Conservation (phyloP, 2,113 vertebrate species). For the Cynocephalus volans region DNA sequence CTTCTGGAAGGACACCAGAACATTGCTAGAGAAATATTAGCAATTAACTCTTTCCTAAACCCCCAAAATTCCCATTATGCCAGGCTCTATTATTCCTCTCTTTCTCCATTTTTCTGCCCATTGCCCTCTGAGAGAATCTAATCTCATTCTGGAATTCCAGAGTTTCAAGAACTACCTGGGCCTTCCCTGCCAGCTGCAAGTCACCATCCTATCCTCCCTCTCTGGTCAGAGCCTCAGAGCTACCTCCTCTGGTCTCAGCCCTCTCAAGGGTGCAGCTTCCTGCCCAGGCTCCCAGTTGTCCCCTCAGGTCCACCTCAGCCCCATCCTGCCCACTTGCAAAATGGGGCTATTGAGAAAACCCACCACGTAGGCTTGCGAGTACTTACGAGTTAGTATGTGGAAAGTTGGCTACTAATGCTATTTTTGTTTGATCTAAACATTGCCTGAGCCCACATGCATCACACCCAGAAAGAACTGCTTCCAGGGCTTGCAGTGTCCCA, state of each 20-base stretch:
- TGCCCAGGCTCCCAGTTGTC: not conserved
- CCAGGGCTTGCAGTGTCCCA: not conserved
- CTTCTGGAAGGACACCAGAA: not conserved
- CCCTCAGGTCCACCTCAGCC: not conserved
- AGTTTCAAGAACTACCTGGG: not conserved
- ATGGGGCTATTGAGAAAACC: conserved; percentile 5
- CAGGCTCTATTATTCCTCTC: not conserved
- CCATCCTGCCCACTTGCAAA: not conserved
- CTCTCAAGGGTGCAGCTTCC: not conserved
- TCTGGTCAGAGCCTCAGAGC: not conserved
- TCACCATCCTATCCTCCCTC: not conserved
- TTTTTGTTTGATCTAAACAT: conserved; percentile 32
- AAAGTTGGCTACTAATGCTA: not conserved
- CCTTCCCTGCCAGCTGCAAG: not conserved
- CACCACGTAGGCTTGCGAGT: not conserved
- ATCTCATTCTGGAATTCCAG: not conserved
- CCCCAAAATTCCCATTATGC: not conserved
- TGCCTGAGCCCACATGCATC: not conserved
- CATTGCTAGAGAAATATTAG: not conserved
- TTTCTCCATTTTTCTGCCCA: not conserved
- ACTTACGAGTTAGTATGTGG: not conserved
- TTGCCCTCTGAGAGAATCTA: not conserved
- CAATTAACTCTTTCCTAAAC: not conserved
- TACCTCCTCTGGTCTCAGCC: not conserved
- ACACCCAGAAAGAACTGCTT: not conserved